These are phyloP conservation scores for Phrynocephalus guinanensis DNA, from an alignment of 2,797 vertebrate species.

Conservation along the genomic window DNA sequence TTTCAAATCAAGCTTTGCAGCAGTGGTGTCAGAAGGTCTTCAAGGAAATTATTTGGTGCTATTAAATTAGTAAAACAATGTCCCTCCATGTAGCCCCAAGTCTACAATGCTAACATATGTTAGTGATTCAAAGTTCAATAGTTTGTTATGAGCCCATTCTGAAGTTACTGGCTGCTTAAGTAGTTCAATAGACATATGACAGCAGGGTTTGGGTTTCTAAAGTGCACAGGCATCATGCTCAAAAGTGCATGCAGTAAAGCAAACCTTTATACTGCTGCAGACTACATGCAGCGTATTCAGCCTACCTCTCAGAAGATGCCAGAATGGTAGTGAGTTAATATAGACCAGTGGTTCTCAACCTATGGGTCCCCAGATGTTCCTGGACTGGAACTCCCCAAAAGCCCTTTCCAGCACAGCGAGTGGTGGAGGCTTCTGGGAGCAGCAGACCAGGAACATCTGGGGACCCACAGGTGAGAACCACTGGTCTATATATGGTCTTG, in stretches of 20 bases:
- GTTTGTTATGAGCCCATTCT: conserved; percentile 21
- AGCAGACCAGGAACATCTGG: too few species aligned
- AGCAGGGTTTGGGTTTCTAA: conserved; percentile 28
- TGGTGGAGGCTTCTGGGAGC: too few species aligned
- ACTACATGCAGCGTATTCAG: neutral
- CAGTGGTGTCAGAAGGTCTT: conserved; percentile 28
- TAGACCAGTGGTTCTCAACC: too few species aligned
- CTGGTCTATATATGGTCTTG: too few species aligned
- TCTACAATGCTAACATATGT: conserved; percentile 9
- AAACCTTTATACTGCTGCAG: conserved; percentile 24
- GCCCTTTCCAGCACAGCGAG: too few species aligned
- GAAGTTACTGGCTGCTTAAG: conserved; percentile 23
- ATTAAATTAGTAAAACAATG: conserved; percentile 38
- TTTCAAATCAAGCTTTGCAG: conserved; percentile 51
- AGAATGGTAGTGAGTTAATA: neutral
- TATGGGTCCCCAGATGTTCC: too few species aligned
- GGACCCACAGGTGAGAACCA: too few species aligned
- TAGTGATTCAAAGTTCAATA: conserved; percentile 33
- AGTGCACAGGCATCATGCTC: neutral
- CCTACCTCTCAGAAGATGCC: neutral
- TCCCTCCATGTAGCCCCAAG: conserved; percentile 41
- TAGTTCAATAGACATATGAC: neutral
- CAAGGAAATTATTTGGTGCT: conserved; percentile 53
- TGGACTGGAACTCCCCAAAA: too few species aligned
- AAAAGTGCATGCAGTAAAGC: neutral